Percentiles rank a stretch among this genome's conserved stretches.
These are phyloP conservation scores for Pachycephala philippinensis DNA, from an alignment of 2,113 vertebrate species.

Conservation along the genomic window DNA sequence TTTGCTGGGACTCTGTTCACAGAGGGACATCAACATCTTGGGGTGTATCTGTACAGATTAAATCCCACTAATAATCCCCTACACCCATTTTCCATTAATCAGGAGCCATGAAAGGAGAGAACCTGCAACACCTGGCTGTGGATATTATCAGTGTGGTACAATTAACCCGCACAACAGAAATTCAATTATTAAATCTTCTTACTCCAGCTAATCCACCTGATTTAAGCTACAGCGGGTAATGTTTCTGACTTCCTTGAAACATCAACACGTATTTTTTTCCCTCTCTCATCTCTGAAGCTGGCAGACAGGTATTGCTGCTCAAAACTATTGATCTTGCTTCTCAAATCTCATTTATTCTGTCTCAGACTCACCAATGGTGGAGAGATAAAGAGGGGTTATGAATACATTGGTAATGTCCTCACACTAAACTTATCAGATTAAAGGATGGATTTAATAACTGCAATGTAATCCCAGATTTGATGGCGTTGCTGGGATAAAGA, in stretches of 20 bases:
- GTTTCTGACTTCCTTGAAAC: background rate
- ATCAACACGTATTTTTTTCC: background rate
- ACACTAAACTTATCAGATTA: background rate
- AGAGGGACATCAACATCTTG: background rate
- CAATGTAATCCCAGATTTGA: background rate
- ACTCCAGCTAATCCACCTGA: background rate
- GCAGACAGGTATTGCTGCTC: background rate
- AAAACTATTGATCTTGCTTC: background rate
- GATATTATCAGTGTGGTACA: background rate
- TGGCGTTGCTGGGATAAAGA: background rate
- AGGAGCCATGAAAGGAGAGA: background rate
- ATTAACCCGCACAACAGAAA: background rate
- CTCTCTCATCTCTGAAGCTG: background rate
- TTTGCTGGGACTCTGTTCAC: background rate
- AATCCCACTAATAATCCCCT: background rate
- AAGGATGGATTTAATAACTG: background rate
- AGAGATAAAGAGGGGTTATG: background rate
- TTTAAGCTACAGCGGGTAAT: background rate
- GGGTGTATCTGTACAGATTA: background rate
- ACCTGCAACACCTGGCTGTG: background rate
- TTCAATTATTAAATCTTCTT: background rate
- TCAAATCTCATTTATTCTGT: background rate
- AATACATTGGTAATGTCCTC: background rate
- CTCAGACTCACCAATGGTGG: background rate
- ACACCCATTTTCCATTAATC: background rate